A percentile compares a stretch with the other conserved stretches of the same genome.
These are phyloP conservation scores for Diarsia dahlii DNA, from an alignment of 2,888 invertebrate species.

Conservation along the genomic window DNA sequence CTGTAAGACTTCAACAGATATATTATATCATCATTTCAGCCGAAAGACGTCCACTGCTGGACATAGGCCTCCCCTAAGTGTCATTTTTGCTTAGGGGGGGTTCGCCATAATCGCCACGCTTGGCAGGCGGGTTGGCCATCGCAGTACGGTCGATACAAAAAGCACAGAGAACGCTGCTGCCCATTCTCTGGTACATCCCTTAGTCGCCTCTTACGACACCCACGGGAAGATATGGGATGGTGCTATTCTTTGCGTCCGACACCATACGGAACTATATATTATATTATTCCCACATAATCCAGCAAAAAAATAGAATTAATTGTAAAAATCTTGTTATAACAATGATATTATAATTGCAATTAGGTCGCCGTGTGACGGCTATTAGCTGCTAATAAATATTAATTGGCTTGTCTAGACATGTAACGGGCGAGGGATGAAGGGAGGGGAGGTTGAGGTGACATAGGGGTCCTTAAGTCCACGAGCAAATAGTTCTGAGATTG, in stretches of 20 bases:
- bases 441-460: neutral
- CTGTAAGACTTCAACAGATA: neutral
- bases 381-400: constrained; percentile 59
- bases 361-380: constrained; percentile 41
- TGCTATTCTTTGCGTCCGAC: too few relatives aligned
- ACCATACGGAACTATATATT: too few relatives aligned
- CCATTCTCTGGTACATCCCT: too few relatives aligned
- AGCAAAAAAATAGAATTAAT: neutral
- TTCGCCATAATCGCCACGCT: too few relatives aligned
- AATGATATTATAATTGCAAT: constrained; percentile 10
- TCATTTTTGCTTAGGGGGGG: too few relatives aligned
- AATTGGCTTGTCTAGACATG: constrained; percentile 66
- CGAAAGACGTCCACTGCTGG: too few relatives aligned
- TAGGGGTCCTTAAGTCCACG: neutral
- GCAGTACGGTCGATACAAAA: too few relatives aligned
- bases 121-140: too few relatives aligned
- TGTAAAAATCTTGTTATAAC: constrained; percentile 3
- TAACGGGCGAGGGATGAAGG: neutral
- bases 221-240: too few relatives aligned
- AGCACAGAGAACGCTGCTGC: too few relatives aligned
- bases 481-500: neutral
- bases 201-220: too few relatives aligned
- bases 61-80: too few relatives aligned
- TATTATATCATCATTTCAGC: neutral
- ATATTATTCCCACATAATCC: neutral